Evolutionary conservation across 2,113 vertebrate species (phyloP), one percentile per base, ranked within the genome.

Genomic region (Mystacornis crossleyi): DNA sequence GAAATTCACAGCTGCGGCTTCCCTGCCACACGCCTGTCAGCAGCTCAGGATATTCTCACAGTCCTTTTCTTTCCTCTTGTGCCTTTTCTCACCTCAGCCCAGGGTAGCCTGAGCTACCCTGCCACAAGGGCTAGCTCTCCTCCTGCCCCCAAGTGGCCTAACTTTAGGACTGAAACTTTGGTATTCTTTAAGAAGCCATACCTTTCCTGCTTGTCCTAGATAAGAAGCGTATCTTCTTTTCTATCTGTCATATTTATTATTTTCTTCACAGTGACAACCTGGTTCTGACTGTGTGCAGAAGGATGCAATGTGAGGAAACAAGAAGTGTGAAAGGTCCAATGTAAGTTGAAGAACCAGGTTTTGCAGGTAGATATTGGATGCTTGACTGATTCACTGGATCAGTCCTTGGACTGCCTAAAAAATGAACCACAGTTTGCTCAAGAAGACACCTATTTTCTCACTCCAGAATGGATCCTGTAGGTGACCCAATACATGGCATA

Each of bases 101-200:
- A 14, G 64, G 9, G 26, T 2, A 94, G 55, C 29, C 29, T 51
- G 29, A 73, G 10, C 40, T 81, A 70, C 13, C 15, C 38, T 70
- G 43, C 9, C 38, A 43, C 26, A 81, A 82, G 87, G 51, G 29
- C 18, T 50, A 91, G 43, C 90, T 57, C 70, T 87, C 65, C 50
- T 96, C 74, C 77, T 89, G 84, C 65, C 66, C 66, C 54, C 66
- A 72, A 21, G 79, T 80, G 90, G 36, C 48, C 43, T 91, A 50
- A 38, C 6, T 86, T 81, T 50, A 70, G 48, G 53, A 45, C 28
- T 79, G 57, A 93, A 82, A 61, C 42, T 67, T 43, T 38, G 7
- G 4, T 40, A 15, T n/a, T 55, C n/a, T 90, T 66, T 61, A 48
- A 55, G 34, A 55, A 11, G 6, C 17, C 40, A 34, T 31, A 36